These are phyloP conservation scores for Aleiodes leptofemur DNA, from an alignment of 2,888 invertebrate species.

Conservation along the genomic window DNA sequence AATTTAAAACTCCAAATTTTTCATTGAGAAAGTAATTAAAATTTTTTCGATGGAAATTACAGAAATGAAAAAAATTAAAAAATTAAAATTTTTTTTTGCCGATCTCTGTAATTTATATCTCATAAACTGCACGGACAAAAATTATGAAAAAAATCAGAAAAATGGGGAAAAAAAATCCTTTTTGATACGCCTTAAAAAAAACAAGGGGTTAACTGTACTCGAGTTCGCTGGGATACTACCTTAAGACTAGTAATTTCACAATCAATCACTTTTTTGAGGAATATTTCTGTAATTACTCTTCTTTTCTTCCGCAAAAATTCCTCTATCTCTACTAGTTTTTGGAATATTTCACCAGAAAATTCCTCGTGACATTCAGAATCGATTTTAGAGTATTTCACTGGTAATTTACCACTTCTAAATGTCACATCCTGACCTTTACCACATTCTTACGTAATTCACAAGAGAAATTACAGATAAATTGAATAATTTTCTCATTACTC, in stretches of 20 bases:
- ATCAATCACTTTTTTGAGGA: background rate
- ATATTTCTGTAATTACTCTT: background rate
- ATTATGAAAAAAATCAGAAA: too few relatives aligned
- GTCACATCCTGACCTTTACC: constrained; percentile 38
- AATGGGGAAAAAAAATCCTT: background rate
- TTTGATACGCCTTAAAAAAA: too few relatives aligned
- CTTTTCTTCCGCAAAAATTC: background rate
- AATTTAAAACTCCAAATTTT: too few relatives aligned
- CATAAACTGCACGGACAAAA: too few relatives aligned
- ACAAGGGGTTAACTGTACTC: too few relatives aligned
- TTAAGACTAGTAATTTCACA: too few relatives aligned
- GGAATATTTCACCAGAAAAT: background rate
- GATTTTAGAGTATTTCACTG: background rate
- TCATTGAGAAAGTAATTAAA: too few relatives aligned
- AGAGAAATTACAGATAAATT: constrained; percentile 1
- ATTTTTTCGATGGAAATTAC: too few relatives aligned
- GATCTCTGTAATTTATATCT: too few relatives aligned
- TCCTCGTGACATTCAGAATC: constrained; percentile 21
- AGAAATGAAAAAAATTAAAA: too few relatives aligned
- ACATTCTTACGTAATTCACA: background rate
- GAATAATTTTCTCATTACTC: constrained; percentile 12
- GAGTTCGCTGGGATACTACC: too few relatives aligned
- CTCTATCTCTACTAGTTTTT: background rate
- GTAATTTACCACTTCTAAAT: constrained; percentile 21
- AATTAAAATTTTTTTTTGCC: too few relatives aligned